Evolutionary conservation across 1,140 invertebrate species (phyloP).

Genomic region (Mya arenaria): DNA sequence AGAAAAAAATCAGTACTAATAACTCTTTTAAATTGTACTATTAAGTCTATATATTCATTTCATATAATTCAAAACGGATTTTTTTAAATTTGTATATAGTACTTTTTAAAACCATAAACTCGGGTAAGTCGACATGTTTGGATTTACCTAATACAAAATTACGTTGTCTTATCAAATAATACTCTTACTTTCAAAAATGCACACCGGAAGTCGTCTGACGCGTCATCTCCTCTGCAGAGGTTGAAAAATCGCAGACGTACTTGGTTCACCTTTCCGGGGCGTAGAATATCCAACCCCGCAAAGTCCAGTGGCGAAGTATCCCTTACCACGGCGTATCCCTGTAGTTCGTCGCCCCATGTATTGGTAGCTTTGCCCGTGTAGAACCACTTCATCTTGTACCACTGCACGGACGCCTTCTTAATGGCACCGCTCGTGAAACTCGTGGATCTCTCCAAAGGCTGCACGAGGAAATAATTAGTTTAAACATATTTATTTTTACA

Average conservation of each 20-base stretch:
- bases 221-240: constrained; percentile 25
- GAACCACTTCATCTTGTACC: constrained; percentile 53
- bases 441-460: background rate
- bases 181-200: constrained; percentile 52
- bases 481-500: no score
- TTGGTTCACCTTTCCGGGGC: constrained; percentile 32
- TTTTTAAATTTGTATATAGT: no score
- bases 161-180: no score
- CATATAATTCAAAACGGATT: no score
- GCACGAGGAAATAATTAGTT: no score
- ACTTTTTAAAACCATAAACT: no score
- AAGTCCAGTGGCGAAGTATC: background rate
- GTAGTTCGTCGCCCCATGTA: constrained; percentile 52
- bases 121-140: no score
- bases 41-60: no score
- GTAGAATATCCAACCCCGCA: constrained; percentile 5
- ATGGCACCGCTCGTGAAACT: no score
- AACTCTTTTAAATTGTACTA: no score
- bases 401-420: constrained; percentile 38
- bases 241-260: constrained; percentile 47
- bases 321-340: constrained; percentile 20
- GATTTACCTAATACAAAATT: no score
- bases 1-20: no score
- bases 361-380: constrained; percentile 33
- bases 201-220: constrained; percentile 47